Base-by-base conservation (phyloP, 2,888 invertebrate genomes). In the Norana najaformis region DNA sequence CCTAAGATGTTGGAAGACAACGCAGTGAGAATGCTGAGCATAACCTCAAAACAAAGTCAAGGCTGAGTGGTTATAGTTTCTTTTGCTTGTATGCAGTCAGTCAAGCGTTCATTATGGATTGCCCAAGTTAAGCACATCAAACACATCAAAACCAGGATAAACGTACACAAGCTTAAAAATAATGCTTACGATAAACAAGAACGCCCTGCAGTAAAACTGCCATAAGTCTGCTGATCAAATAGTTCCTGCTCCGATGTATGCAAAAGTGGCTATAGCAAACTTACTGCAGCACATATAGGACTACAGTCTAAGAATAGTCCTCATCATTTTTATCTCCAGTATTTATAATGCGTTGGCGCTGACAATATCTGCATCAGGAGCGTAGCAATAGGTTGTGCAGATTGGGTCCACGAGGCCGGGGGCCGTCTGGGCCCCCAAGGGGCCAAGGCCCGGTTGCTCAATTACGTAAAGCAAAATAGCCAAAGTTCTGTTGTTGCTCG, bases 21-120 rank as follows among this genome's bases (percentile, higher is more conserved):
- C 69, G 30, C n/a, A 30, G 1, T 69, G n/a, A 69, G 16, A n/a
- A n/a, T n/a, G n/a, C n/a, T n/a, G n/a, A n/a, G 2, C 23, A 47
- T 69, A 30, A 69, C 30, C 69, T 69, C 8, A n/a, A 69, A 6
- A 13, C n/a, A n/a, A 69, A 69, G 69, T 13, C 69, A 69, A n/a
- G 30, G n/a, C n/a, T 69, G 69, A 69, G 69, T n/a, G 69, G 69
- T n/a, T 69, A n/a, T 69, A n/a, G 69, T 69, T 69, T 69, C n/a
- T n/a, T n/a, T n/a, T 30, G n/a, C 69, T 69, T n/a, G n/a, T 8
- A 69, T 5, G 69, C 69, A 69, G n/a, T 47, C 47, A 47, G 47
- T 69, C 69, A n/a, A 69, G 69, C 69, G 69, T n/a, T 11, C 8
- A n/a, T 69, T 69, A n/a, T n/a, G 69, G 30, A 69, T 69, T 69